phyloP scores from a whole-genome alignment of 2,797 vertebrate genomes.

The Siniperca obscura region DNA sequence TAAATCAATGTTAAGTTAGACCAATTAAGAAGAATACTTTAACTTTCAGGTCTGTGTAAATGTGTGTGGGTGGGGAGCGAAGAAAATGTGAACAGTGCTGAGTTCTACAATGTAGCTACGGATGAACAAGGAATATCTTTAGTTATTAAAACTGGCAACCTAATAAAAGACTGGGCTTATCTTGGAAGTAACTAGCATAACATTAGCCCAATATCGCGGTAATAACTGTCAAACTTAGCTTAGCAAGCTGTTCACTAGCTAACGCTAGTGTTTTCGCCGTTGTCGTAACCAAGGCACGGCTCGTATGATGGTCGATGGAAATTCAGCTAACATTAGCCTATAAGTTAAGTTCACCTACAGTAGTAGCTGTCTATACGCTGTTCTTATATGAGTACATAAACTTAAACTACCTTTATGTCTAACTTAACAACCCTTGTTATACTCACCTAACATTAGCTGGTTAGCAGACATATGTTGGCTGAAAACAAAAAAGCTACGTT shows the following conservation, averaged over 20 bases:
- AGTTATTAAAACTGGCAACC: neutral
- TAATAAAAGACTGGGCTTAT: neutral
- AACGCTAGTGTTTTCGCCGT: neutral
- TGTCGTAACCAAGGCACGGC: neutral
- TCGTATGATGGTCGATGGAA: neutral
- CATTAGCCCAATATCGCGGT: neutral
- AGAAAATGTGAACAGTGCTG: too few species aligned
- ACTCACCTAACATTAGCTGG: neutral
- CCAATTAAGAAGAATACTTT: neutral
- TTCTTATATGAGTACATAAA: too few species aligned
- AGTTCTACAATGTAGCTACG: neutral
- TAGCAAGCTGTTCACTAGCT: conserved; percentile 10
- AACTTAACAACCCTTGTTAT: too few species aligned
- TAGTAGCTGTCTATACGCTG: fast-evolving
- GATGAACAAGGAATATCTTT: neutral
- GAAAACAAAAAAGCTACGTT: conserved; percentile 22
- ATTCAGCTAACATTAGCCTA: conserved; percentile 43
- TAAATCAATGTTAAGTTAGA: neutral
- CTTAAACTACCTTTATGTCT: neutral
- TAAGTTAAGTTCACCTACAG: neutral
- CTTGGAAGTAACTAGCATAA: too few species aligned
- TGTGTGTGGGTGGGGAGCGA: conserved; percentile 6
- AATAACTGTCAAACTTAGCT: neutral
- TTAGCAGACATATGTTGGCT: neutral
- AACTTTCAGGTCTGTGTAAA: conserved; percentile 24